Evolutionary conservation across 2,113 vertebrate species (phyloP), one percentile per base, ranked within the genome.

Genomic region (Macroglossus sobrinus): DNA sequence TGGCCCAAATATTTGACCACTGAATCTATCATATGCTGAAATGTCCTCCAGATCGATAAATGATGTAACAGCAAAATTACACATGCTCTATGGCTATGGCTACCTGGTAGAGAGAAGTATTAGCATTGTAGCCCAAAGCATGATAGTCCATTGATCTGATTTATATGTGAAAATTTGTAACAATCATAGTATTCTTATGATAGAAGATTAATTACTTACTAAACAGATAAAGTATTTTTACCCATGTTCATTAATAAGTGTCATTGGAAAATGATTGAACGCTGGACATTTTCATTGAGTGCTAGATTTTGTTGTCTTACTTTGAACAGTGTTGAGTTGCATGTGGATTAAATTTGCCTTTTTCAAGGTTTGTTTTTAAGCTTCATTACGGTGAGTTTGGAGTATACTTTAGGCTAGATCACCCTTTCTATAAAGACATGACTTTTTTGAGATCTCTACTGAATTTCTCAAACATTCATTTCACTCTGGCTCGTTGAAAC

Each of bases 91-190:
- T 66, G 71, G 47, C 81, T n/a, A 38, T 84, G 71, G 12, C 40
- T 93, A 74, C 33, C 53, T 93, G 35, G 21, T 47, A 53, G 55
- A 93, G 40, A 93, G 40, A 93, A 78, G 30, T 82, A 79, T 57
- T 13, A 89, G 74, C 78, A 75, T 57, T 88, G 1, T 75, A 92
- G 84, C 45, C 33, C 15, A 47, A 47, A 61, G 66, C 59, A 80
- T 53, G 53, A 43, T 26, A 96, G 55, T 59, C 35, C 40, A 47
- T 64, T 84, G 50, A 40, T 71, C 74, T 91, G 43, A 57, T 76
- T 92, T 96, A 53, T 66, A 43, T 78, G 45, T 71, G 66, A 93
- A 68, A 75, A 40, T 89, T n/a, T 93, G 33, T 89, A 68, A 61
- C n/a, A 78, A 84, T 61, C 45, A 38, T 63, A 68, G 38, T 50